A percentile compares a stretch with the other conserved stretches of the same genome.
These are phyloP conservation scores for Xylocopa sonorina DNA, from an alignment of 1,140 invertebrate genomes.

Conservation along the genomic window DNA sequence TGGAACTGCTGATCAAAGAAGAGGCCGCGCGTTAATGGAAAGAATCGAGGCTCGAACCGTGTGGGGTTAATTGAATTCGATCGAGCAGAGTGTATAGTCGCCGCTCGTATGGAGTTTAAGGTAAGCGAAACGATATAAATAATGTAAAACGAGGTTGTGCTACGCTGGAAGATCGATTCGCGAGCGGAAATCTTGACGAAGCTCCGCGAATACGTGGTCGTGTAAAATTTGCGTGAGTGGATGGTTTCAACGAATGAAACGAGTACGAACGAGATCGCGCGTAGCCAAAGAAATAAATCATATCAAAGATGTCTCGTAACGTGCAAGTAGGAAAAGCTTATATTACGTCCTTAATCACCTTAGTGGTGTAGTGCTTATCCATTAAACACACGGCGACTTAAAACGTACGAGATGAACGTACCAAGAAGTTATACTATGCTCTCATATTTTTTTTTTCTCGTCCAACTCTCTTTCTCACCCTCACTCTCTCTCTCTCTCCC, in stretches of 20 bases:
- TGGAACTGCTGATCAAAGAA: constrained; percentile 1
- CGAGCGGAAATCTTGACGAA: neutral
- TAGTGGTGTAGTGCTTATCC: constrained; percentile 28
- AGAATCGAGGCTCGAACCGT: neutral
- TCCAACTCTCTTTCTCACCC: constrained; percentile 7
- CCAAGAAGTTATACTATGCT: constrained; percentile 5
- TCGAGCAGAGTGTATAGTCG: no score
- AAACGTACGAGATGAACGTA: constrained; percentile 22
- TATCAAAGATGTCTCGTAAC: constrained; percentile 38
- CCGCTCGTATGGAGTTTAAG: neutral
- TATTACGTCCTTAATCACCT: constrained; percentile 39
- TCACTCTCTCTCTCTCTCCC: constrained; percentile 6
- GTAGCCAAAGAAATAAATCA: neutral
- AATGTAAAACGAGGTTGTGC: neutral
- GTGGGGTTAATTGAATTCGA: constrained; percentile 10
- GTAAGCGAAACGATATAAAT: neutral
- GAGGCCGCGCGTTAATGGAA: neutral
- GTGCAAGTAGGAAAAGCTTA: constrained; percentile 39
- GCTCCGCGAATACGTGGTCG: constrained; percentile 2
- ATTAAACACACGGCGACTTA: constrained; percentile 22
- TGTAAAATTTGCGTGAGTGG: neutral
- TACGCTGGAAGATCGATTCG: neutral
- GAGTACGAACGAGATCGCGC: no score
- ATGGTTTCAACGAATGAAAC: no score
- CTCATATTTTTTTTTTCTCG: neutral